Evolutionary conservation across 1,140 invertebrate species (phyloP).

Genomic region (Coenobita brevimanus): DNA sequence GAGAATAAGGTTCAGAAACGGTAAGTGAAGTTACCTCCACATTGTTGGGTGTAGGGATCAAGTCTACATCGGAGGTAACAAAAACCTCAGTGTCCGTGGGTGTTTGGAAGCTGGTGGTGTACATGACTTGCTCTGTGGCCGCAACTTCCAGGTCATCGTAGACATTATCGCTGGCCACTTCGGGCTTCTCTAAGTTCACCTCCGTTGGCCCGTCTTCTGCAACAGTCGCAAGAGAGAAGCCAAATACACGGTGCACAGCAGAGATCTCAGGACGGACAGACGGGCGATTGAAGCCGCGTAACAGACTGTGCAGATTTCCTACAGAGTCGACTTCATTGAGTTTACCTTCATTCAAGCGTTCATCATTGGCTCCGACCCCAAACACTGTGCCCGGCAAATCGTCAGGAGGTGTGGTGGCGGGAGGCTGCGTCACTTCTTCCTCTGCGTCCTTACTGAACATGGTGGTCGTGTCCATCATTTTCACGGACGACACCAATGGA

Average conservation of each 20-base stretch:
- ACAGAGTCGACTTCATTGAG: constrained; percentile 46
- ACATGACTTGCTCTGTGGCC: constrained; percentile 35
- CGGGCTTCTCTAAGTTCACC: constrained; percentile 27
- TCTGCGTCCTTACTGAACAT: background rate
- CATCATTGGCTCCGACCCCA: background rate
- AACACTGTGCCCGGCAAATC: background rate
- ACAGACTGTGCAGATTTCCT: constrained; percentile 29
- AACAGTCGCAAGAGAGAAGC: constrained; percentile 20
- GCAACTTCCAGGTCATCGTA: constrained; percentile 42
- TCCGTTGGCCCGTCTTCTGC: background rate
- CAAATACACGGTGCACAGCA: constrained; percentile 43
- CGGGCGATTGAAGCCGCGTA: constrained; percentile 23
- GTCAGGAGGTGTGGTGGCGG: background rate
- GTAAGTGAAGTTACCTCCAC: constrained; percentile 22
- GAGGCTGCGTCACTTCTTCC: background rate
- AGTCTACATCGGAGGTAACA: background rate
- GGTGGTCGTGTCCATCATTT: constrained; percentile 34
- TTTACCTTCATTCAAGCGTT: constrained; percentile 6
- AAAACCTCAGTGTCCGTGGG: background rate
- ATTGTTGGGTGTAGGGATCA: constrained; percentile 27
- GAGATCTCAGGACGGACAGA: constrained; percentile 50
- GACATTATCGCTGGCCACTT: background rate
- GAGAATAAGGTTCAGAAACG: constrained; percentile 35
- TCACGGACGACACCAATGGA: constrained; percentile 11
- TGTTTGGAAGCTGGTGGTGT: constrained; percentile 15